A percentile compares a stretch with the other conserved stretches of the same genome.
These are phyloP conservation scores for Thecocarcelia acutangulata DNA, from an alignment of 2,888 invertebrate genomes.

Conservation along the genomic window DNA sequence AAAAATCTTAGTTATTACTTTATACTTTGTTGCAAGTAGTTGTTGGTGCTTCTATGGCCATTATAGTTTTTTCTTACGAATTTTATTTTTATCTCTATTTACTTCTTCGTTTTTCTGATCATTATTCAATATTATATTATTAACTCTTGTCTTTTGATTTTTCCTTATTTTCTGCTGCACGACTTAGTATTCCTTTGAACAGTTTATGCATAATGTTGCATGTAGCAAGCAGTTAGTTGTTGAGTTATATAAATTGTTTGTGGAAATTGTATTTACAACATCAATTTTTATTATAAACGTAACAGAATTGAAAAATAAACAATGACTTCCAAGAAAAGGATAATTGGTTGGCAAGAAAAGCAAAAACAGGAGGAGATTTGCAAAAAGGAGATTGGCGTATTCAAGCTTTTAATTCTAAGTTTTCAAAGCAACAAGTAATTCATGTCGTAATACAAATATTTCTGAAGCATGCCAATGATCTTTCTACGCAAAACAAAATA, in stretches of 20 bases:
- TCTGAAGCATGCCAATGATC: too few species aligned
- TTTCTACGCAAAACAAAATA: too few species aligned
- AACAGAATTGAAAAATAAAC: background rate
- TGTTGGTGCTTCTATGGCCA: slow-evolving; percentile 14
- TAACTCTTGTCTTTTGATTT: slow-evolving; percentile 48
- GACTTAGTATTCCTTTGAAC: slow-evolving; percentile 26
- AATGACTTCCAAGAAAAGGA: background rate
- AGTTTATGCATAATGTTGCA: slow-evolving; percentile 50
- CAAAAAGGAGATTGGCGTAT: slow-evolving; percentile 26
- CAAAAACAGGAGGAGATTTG: slow-evolving; percentile 3
- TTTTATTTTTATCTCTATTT: slow-evolving; percentile 43
- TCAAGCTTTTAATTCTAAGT: background rate
- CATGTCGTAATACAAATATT: background rate
- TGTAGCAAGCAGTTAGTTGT: slow-evolving; percentile 44
- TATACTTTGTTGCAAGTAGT: slow-evolving; percentile 54
- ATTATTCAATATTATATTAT: slow-evolving; percentile 68
- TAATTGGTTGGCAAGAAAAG: slow-evolving; percentile 17
- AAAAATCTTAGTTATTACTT: slow-evolving; percentile 64
- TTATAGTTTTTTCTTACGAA: slow-evolving; percentile 39
- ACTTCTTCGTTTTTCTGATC: slow-evolving; percentile 52
- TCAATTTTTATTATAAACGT: slow-evolving; percentile 44
- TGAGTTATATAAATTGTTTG: slow-evolving; percentile 62
- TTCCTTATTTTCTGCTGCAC: slow-evolving; percentile 11
- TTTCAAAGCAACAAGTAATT: background rate
- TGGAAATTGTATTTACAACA: slow-evolving; percentile 64